Evolutionary conservation across 1,140 invertebrate species (phyloP).

Genomic region (Drosophila parabipectinata): DNA sequence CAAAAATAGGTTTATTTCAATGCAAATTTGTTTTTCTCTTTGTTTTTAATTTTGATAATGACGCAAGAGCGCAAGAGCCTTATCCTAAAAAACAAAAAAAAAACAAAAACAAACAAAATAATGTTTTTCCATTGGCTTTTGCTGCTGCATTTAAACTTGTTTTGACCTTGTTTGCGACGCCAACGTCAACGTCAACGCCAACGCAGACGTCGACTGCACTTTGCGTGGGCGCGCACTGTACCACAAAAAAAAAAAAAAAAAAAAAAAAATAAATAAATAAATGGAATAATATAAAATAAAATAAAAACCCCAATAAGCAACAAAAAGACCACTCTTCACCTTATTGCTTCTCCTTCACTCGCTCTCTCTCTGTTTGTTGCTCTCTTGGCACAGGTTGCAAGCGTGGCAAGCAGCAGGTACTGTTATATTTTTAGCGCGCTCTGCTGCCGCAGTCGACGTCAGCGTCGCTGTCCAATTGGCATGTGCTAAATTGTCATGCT

Average conservation of each 20-base stretch:
- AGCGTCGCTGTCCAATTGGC: conserved; percentile 55
- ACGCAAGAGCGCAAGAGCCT: no score
- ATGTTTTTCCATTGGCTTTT: conserved; percentile 11
- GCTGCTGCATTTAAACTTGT: conserved; percentile 66
- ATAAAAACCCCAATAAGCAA: conserved; percentile 16
- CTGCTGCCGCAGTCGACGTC: conserved; percentile 6
- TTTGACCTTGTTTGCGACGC: conserved; percentile 69
- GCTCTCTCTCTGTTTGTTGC: conserved; percentile 1
- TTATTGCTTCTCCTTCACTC: conserved; percentile 7
- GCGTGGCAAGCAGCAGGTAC: conserved; percentile 70
- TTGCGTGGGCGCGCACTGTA: conserved; percentile 61
- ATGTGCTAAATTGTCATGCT: conserved; percentile 70
- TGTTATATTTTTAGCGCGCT: conserved; percentile 74
- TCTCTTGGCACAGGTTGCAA: conserved; percentile 62
- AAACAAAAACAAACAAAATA: background rate
- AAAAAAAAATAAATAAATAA: conserved; percentile 4
- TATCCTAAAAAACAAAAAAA: conserved; percentile 15
- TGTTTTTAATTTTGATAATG: background rate
- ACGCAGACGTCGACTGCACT: conserved; percentile 45
- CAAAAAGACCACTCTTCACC: conserved; percentile 6
- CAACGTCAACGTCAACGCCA: conserved; percentile 2
- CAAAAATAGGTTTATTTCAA: background rate
- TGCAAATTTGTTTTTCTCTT: background rate
- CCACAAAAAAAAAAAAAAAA: conserved; percentile 16
- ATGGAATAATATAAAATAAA: conserved; percentile 24